phyloP scores from a whole-genome alignment of 1,140 invertebrate genomes.

The Drosophila tropicalis region DNA sequence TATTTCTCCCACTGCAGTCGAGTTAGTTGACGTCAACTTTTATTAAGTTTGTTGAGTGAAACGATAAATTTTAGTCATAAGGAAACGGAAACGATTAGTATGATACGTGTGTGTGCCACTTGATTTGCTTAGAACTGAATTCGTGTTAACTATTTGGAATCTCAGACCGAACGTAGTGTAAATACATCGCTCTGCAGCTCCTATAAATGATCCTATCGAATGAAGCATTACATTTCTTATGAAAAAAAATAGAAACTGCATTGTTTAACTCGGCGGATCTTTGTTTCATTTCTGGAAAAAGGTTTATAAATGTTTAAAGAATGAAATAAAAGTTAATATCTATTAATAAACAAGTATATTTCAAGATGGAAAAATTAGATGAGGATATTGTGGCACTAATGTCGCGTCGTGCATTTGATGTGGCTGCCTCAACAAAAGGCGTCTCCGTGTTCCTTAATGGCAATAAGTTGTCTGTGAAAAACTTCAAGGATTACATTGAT shows the following conservation, averaged over 20 bases:
- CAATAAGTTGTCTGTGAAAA: conserved; percentile 93
- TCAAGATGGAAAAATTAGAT: conserved; percentile 97
- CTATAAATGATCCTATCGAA: too few relatives aligned
- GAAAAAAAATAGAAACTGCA: too few relatives aligned
- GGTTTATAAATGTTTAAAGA: too few relatives aligned
- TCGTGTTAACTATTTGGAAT: not conserved
- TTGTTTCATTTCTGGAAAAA: too few relatives aligned
- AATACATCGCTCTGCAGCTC: too few relatives aligned
- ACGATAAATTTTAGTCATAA: conserved; percentile 16
- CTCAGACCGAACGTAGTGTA: too few relatives aligned
- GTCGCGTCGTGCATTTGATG: conserved; percentile 96
- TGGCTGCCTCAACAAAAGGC: conserved; percentile 94
- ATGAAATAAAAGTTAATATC: too few relatives aligned
- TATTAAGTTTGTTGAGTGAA: conserved; percentile 21
- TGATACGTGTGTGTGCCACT: conserved; percentile 16
- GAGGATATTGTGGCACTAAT: conserved; percentile 97
- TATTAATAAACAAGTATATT: too few relatives aligned
- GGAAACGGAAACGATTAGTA: conserved; percentile 28
- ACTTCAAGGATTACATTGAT: conserved; percentile 98
- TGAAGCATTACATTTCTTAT: not conserved
- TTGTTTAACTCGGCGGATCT: too few relatives aligned
- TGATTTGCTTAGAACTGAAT: conserved; percentile 19
- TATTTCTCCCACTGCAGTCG: conserved; percentile 47
- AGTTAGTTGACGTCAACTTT: conserved; percentile 33
- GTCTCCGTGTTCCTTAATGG: conserved; percentile 98